Base-by-base conservation (phyloP, 2,113 vertebrate genomes). In the Terrapene triunguis region DNA sequence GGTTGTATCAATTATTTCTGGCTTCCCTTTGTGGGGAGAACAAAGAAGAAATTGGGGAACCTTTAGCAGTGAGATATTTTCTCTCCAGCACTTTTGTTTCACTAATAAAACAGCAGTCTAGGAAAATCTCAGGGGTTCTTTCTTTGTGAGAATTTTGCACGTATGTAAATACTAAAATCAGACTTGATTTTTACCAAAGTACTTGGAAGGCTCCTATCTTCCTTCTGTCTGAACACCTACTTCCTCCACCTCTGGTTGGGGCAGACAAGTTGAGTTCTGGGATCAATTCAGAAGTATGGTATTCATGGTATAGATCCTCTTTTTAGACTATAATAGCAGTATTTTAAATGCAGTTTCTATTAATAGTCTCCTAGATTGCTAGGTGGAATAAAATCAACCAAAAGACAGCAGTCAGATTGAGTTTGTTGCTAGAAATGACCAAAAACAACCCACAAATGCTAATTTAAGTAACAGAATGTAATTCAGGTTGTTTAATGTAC, bases 381-480 rank as follows among this genome's bases (percentile, higher is more conserved):
- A 92, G 90, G 65, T 96, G 10, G 83, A 80, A 35, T 89, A 83
- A 94, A 90, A n/a, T 82, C 32, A 93, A 82, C 57, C 27, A 80
- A 87, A n/a, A 93, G 74, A 85, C n/a, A 82, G 29, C 44, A 90
- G 48, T 88, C 90, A 79, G 95, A 96, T 97, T 96, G 88, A 94
- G 35, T 94, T 93, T 95, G 89, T 93, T 97, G 82, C 96, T 97
- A 92, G 89, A 92, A 97, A 95, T 96, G 96, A 76, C 79, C 62
- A 92, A 57, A 84, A 97, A 81, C 80, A 94, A 93, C 84, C 96
- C 90, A 65, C 87, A 93, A 83, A 96, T 85, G 55, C 80, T 95
- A 83, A 96, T 90, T 97, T 97, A 95, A 96, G 80, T 85, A 82
- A 59, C 84, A 76, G 80, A 4, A 81, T 96, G 38, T 93, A 95